Evolutionary conservation across 2,113 vertebrate species (phyloP).

Genomic region (Megalops atlanticus): DNA sequence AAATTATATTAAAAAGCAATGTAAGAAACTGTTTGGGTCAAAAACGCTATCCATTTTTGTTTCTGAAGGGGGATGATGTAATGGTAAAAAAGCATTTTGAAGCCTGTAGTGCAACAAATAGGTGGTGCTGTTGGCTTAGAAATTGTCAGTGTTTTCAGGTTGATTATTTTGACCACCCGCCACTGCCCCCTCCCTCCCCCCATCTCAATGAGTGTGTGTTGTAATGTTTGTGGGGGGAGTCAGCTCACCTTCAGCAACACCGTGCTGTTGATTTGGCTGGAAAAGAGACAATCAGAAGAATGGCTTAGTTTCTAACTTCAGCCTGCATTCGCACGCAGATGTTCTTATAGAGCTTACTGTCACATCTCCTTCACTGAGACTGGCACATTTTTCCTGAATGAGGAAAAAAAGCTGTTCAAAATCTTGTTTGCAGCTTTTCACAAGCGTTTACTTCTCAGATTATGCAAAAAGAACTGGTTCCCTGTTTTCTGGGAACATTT

Average conservation of each 20-base stretch:
- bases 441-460: too few relatives aligned
- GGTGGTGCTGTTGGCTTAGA: slow-evolving; percentile 17
- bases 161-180: not conserved
- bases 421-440: too few relatives aligned
- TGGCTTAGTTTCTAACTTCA: too few relatives aligned
- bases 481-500: too few relatives aligned
- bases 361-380: not conserved
- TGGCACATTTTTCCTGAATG: not conserved
- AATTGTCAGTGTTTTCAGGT: not conserved
- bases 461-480: too few relatives aligned
- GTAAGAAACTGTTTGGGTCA: not conserved
- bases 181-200: not conserved
- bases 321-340: not conserved
- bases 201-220: not conserved
- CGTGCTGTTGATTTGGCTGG: not conserved
- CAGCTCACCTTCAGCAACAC: not conserved
- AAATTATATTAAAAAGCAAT: too few relatives aligned
- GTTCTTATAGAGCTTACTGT: not conserved
- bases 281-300: too few relatives aligned
- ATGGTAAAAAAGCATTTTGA: not conserved
- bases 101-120: slow-evolving; percentile 6
- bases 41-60: not conserved
- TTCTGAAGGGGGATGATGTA: not conserved
- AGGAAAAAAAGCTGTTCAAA: too few relatives aligned
- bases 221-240: not conserved